Evolutionary conservation across 2,113 vertebrate genomes (phyloP).

Genomic region (Trogon surrucura): DNA sequence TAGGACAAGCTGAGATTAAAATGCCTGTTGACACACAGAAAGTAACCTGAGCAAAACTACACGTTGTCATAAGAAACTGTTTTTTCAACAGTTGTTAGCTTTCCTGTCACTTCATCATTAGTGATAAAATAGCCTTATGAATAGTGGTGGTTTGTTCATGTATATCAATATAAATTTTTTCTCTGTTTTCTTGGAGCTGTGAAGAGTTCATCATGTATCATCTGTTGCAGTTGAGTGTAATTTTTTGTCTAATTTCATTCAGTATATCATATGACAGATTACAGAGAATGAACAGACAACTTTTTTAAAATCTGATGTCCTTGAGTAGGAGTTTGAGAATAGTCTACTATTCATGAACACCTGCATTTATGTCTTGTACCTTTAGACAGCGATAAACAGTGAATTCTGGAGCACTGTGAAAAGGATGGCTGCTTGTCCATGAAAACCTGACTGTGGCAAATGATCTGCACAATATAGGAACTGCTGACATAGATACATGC

Average conservation of each 20-base stretch:
- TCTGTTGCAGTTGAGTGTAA: not conserved
- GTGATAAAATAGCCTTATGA: not conserved
- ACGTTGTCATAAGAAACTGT: not conserved
- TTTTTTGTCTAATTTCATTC: not conserved
- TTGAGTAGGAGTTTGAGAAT: not conserved
- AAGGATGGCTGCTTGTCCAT: not conserved
- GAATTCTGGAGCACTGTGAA: not conserved
- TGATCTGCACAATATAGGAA: not conserved
- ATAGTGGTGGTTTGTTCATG: not conserved
- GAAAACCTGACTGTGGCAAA: not conserved
- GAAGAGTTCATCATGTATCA: not conserved
- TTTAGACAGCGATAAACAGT: not conserved
- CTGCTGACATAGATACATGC: not conserved
- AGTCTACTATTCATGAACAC: not conserved
- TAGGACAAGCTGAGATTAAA: not conserved
- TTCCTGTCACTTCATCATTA: not conserved
- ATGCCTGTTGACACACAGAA: not conserved
- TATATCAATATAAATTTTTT: not conserved
- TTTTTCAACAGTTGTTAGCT: not conserved
- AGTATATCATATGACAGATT: not conserved
- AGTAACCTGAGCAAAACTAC: not conserved
- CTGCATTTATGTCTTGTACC: fast-evolving
- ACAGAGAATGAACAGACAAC: not conserved
- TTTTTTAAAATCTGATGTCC: not conserved
- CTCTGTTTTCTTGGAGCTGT: not conserved